Percentiles rank a stretch among this genome's conserved stretches.
These are phyloP conservation scores for Mus minutoides DNA, from an alignment of 2,797 vertebrate species.

Conservation along the genomic window DNA sequence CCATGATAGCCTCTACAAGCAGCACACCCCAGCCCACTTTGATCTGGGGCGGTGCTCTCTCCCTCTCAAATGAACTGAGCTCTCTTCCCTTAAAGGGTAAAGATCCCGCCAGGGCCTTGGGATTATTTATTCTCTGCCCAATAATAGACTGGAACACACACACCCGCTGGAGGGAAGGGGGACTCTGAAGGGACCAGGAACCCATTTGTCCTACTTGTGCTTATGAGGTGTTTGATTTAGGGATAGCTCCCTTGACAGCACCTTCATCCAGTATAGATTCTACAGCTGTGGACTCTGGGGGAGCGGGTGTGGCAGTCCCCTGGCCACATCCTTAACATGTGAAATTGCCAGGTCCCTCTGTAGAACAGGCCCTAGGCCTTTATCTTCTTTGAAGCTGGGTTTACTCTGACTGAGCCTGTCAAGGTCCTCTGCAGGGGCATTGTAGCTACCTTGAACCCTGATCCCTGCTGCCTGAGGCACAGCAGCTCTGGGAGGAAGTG, in stretches of 20 bases:
- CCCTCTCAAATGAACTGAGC: not conserved
- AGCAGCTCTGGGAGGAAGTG: not conserved
- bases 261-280: not conserved
- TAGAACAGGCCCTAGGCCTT: not conserved
- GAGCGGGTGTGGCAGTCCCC: not conserved
- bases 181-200: not conserved
- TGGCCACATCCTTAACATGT: not conserved
- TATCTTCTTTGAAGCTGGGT: not conserved
- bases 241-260: not conserved
- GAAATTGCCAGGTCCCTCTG: not conserved
- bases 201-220: not conserved
- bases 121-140: constrained; percentile 66
- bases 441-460: fast-evolving
- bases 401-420: not conserved
- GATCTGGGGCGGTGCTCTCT: not conserved
- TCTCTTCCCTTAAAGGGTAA: constrained; percentile 66
- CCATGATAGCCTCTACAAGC: not conserved
- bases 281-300: too few relatives aligned
- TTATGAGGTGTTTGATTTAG: not conserved
- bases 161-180: constrained; percentile 6
- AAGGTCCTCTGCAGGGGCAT: not conserved
- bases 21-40: not conserved
- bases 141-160: constrained; percentile 31
- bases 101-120: not conserved
- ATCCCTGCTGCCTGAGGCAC: fast-evolving